Evolutionary conservation across 2,888 invertebrate genomes (phyloP).

Genomic region (Gasteruption jaculator): DNA sequence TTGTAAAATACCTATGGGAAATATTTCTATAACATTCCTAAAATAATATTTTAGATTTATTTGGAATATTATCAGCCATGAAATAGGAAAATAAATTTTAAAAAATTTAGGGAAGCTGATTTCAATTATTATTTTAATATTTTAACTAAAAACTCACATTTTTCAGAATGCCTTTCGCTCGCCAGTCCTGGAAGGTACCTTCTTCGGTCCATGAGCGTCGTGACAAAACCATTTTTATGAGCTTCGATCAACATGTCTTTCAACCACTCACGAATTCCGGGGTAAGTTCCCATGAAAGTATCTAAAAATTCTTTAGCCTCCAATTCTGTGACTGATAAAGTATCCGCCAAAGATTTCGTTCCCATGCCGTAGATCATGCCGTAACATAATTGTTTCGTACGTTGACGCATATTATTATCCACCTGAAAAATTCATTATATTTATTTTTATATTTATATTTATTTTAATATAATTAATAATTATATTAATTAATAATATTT

Average conservation of each 20-base stretch:
- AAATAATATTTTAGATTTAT: constrained; percentile 5
- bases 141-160: constrained; percentile 55
- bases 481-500: too few relatives aligned
- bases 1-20: neutral
- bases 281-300: constrained; percentile 75
- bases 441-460: neutral
- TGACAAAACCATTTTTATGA: constrained; percentile 69
- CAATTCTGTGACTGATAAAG: constrained; percentile 70
- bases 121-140: neutral
- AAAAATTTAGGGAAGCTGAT: neutral
- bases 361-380: constrained; percentile 99
- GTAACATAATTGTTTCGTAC: constrained; percentile 90
- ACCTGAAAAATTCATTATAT: constrained; percentile 55
- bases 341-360: constrained; percentile 71
- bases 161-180: constrained; percentile 57
- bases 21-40: constrained; percentile 6
- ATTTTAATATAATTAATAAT: too few relatives aligned
- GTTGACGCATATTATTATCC: constrained; percentile 72
- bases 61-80: constrained; percentile 6
- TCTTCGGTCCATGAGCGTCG: constrained; percentile 75
- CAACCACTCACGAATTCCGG: constrained; percentile 65
- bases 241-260: constrained; percentile 62
- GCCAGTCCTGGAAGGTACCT: constrained; percentile 75
- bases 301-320: constrained; percentile 78
- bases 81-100: constrained; percentile 11